These are phyloP conservation scores for Holothuria scabra DNA, from an alignment of 53 echinoderm and acorn worm genomes.

Conservation along the genomic window DNA sequence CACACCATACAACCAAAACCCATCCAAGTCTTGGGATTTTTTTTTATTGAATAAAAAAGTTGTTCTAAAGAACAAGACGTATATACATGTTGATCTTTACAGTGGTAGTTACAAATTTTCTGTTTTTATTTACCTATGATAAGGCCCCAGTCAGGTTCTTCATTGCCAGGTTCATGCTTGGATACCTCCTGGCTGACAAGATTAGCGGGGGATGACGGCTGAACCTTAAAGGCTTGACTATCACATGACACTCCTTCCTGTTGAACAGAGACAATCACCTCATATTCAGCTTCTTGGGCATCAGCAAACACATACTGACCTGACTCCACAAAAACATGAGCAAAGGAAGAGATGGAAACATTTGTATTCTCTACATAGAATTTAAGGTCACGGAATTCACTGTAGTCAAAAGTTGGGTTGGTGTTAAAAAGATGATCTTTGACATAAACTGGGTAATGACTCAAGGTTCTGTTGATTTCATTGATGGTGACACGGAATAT, in stretches of 20 bases:
- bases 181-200: conserved; percentile 70
- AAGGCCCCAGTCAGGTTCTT: conserved; percentile 98
- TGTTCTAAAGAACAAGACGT: no score
- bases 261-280: conserved; percentile 88
- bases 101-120: no score
- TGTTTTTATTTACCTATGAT: conserved; percentile 80
- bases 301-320: conserved; percentile 95
- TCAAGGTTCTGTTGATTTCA: conserved; percentile 73
- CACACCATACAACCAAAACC: no score
- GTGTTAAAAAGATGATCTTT: conserved; percentile 98
- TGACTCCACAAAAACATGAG: conserved; percentile 91
- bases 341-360: conserved; percentile 79
- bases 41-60: no score
- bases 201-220: conserved; percentile 73
- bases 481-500: conserved; percentile 82
- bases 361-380: conserved; percentile 88
- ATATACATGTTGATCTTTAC: no score
- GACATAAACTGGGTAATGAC: conserved; percentile 90
- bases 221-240: conserved; percentile 50
- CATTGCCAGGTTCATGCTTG: conserved; percentile 77
- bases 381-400: conserved; percentile 90
- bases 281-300: conserved; percentile 80
- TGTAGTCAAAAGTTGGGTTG: conserved; percentile 95
- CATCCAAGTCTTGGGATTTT: no score
- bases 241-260: conserved; percentile 74